Evolutionary conservation across 2,113 vertebrate genomes (phyloP).

Genomic region (Lagenorhynchus albirostris): DNA sequence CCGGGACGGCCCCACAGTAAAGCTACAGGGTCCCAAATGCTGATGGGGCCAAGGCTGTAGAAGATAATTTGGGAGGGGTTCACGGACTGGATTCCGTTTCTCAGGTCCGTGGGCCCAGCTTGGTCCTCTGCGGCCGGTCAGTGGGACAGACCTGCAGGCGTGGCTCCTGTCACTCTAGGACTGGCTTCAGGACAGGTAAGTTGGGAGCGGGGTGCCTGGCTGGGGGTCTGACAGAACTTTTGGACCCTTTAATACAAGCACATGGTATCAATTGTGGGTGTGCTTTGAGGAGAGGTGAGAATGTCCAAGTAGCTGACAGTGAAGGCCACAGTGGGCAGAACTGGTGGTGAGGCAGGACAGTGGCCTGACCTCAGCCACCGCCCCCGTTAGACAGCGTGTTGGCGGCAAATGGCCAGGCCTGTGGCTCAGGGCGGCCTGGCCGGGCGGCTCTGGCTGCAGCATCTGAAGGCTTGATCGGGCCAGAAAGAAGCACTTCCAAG

Average conservation of each 20-base stretch:
- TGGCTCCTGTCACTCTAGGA: not conserved
- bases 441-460: not conserved
- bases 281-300: not conserved
- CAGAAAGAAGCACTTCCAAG: not conserved
- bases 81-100: not conserved
- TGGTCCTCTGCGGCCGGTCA: not conserved
- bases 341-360: not conserved
- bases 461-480: not conserved
- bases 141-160: not conserved
- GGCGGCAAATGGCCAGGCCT: not conserved
- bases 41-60: accelerated
- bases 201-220: no score
- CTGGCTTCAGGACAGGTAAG: not conserved
- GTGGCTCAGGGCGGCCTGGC: not conserved
- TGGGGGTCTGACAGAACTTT: not conserved
- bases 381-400: not conserved
- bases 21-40: not conserved
- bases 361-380: not conserved
- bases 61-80: not conserved
- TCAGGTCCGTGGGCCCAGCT: not conserved
- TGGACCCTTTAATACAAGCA: not conserved
- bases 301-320: no score
- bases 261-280: not conserved
- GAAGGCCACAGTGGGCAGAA: no score
- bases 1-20: not conserved